Base-by-base conservation (phyloP, 2,888 invertebrate species). In the Drosophila greeni region DNA sequence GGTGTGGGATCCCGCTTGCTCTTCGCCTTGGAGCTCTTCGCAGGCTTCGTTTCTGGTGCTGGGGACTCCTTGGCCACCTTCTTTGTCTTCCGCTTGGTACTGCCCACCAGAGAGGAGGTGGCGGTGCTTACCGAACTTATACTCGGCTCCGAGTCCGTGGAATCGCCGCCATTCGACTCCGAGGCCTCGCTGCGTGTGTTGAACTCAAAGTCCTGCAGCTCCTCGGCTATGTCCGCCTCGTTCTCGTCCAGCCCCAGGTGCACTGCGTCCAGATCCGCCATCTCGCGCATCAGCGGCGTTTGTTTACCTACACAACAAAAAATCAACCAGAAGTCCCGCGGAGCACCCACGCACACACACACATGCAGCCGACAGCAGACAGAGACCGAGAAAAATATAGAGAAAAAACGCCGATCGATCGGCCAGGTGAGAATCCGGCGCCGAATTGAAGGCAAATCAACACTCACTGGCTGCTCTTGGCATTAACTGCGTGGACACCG, bases 141-240 rank as follows among this genome's bases (percentile, higher is more conserved):
- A 85, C 94, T 94, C 8, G 94, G 94, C 70, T 93, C 92, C 5
- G 87, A 86, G 51, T 87, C 77, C 24, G 92, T 92, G 5, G 94
- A 94, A 75, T 93, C 93, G 45, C 94, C 93, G 5, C 84, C 82
- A 29, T 65, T 76, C 0, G 87, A 88, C 71, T 95, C 95, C 52
- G 95, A 95, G 31, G 96, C 95, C 90, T 97, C 97, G 88, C 97
- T 97, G 12, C 95, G 91, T 3, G 95, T 95, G 87, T 96, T 96
- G 85, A 95, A 95, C 7, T 89, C 89, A 82, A 94, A 94, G 87
- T 95, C 92, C 87, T 95, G 94, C 70, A 95, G 90, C 86, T 95
- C 95, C 85, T 95, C 95, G 45, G 93, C 94, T 87, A 94, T 94
- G 88, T 95, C 94, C 58, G 91, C 92, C 87, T 92, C 92, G 68